Evolutionary conservation across 2,797 vertebrate genomes (phyloP).

Genomic region (Neopelma chrysocephalum): DNA sequence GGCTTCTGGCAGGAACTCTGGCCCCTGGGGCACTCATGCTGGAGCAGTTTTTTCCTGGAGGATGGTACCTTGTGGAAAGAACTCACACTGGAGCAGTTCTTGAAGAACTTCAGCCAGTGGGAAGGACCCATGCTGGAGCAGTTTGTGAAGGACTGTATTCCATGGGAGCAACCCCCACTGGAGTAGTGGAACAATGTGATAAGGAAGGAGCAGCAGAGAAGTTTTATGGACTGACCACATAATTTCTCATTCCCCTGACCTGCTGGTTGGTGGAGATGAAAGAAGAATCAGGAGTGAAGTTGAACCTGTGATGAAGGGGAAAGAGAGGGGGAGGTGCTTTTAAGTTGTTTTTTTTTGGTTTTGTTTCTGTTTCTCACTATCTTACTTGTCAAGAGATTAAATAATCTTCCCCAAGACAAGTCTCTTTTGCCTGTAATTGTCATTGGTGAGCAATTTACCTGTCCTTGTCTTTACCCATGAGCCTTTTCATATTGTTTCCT

Average conservation of each 20-base stretch:
- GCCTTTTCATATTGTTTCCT: neutral
- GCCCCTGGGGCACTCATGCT: rapidly evolving
- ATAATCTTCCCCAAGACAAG: neutral
- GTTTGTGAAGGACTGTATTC: neutral
- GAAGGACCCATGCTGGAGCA: neutral
- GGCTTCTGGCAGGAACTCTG: neutral
- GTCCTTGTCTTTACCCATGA: rapidly evolving
- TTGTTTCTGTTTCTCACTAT: neutral
- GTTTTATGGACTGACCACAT: neutral
- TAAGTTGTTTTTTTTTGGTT: neutral
- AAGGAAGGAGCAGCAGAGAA: neutral
- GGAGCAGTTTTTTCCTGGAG: neutral
- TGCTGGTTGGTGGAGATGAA: rapidly evolving
- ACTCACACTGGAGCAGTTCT: neutral
- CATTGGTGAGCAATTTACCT: neutral
- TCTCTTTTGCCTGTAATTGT: neutral
- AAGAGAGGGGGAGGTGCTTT: neutral
- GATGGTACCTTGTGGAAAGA: neutral
- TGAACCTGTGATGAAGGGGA: neutral
- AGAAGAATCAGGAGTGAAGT: neutral
- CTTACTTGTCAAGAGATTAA: neutral
- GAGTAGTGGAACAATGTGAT: neutral
- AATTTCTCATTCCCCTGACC: neutral
- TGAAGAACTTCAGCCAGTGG: neutral
- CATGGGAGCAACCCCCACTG: rapidly evolving